Base-by-base conservation (phyloP, 2,113 vertebrate genomes). In the Eclectus roratus region DNA sequence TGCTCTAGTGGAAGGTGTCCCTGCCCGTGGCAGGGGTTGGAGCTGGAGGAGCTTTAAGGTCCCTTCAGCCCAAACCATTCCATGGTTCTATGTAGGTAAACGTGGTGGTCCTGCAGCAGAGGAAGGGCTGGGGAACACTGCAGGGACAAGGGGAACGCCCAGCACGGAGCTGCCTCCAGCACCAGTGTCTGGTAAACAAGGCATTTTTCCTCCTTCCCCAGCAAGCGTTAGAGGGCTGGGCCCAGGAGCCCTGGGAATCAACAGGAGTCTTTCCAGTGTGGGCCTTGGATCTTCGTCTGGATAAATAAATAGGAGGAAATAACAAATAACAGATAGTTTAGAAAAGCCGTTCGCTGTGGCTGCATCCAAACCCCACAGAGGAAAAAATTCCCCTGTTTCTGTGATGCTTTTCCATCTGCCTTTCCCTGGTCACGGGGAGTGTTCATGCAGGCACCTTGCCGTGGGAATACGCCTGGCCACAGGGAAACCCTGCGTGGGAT, bases 241-340 rank as follows among this genome's bases (percentile, higher is more conserved):
- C 89, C 31, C 37, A 12, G 70, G 76, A 91, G 72, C 85, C 65
- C 37, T 5, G 83, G 77, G 72, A 83, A 80, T 86, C 72, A 46
- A 44, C 66, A 56, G 60, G 64, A 96, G 35, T 71, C 88, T 93
- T 96, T 96, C 88, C 95, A 92, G 43, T 93, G 92, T 92, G 94
- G 92, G 85, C 90, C 88, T 94, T 95, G 94, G 88, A 96, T 78
- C 31, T 11, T 73, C 0, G 0, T 90, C 85, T 76, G 90, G 80
- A 81, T 72, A 96, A 96, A 92, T 41, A 97, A 92, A 90, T 41
- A 92, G 88, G 79, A 77, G 85, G 92, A 93, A 96, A 72, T 86
- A 95, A 96, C 85, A 93, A 96, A 88, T 83, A 95, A n/a, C 69
- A 39, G 83, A 37, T 74, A 64, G 66, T 78, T 95, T 28, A 47